phyloP scores from a whole-genome alignment of 2,797 vertebrate genomes.

The Lagorchestes hirsutus region DNA sequence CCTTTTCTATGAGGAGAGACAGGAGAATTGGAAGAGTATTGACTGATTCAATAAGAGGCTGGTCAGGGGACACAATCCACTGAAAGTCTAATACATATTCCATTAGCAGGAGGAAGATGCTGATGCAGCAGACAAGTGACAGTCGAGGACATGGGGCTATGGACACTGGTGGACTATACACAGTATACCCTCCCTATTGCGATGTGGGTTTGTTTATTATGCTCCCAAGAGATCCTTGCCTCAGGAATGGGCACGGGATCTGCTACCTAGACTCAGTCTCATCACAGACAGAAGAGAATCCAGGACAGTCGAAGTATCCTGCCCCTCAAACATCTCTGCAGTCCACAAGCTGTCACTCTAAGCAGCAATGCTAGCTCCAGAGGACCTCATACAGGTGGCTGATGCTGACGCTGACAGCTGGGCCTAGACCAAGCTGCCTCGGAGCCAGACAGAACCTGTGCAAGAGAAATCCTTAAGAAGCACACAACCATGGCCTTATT shows the following conservation, averaged over 20 bases:
- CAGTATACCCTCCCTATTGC: background rate
- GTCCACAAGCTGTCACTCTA: background rate
- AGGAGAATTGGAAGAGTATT: background rate
- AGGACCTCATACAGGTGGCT: background rate
- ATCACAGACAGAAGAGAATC: background rate
- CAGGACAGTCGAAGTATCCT: background rate
- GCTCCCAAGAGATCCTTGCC: constrained; percentile 23
- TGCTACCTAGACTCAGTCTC: background rate
- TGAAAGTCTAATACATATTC: constrained; percentile 36
- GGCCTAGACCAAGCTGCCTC: background rate
- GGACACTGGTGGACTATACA: background rate
- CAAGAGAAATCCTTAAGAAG: constrained; percentile 21
- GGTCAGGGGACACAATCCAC: constrained; percentile 22
- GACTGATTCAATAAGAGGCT: background rate
- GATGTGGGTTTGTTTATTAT: constrained; percentile 19
- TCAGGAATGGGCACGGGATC: background rate
- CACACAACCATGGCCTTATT: background rate
- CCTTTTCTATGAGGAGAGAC: background rate
- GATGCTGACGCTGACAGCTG: background rate
- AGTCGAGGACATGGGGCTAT: background rate
- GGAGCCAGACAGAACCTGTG: background rate
- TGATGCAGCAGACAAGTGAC: background rate
- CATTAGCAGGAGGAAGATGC: background rate
- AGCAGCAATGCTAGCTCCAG: background rate
- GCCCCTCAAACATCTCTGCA: background rate